Conservation (phyloP, 2,888 invertebrate species). For the Mylabris sibirica region DNA sequence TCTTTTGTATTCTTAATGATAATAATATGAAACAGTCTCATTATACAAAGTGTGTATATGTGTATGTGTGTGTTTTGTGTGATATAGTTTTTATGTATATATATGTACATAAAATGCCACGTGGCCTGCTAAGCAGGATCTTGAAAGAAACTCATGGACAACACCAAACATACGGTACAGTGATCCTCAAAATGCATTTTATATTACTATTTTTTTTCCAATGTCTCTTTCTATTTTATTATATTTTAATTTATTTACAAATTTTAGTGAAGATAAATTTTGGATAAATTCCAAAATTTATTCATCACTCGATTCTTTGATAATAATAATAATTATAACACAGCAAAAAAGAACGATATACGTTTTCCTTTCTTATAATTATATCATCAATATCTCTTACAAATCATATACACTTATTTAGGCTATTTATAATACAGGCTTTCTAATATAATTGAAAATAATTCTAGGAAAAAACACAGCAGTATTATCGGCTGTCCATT, state of each 20-base stretch:
- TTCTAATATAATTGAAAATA: constrained; percentile 42
- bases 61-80: constrained; percentile 18
- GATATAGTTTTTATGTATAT: constrained; percentile 28
- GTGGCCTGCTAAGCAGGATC: constrained; percentile 44
- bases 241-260: constrained; percentile 24
- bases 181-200: constrained; percentile 50
- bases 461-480: constrained; percentile 50
- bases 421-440: constrained; percentile 51
- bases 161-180: constrained; percentile 59
- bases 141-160: constrained; percentile 52
- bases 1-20: not conserved
- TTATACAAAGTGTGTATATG: constrained; percentile 51
- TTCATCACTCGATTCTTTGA: constrained; percentile 48
- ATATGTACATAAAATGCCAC: constrained; percentile 55
- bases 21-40: constrained; percentile 59
- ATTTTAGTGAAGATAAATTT: constrained; percentile 58
- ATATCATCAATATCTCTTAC: not conserved
- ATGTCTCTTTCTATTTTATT: constrained; percentile 37
- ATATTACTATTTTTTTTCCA: constrained; percentile 27
- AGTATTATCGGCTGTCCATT: constrained; percentile 53
- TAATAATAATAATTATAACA: constrained; percentile 46
- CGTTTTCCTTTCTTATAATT: constrained; percentile 27
- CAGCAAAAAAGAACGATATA: constrained; percentile 51
- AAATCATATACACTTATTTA: constrained; percentile 55
- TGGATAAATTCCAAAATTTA: constrained; percentile 58